A percentile compares a stretch with the other conserved stretches of the same genome.
These are phyloP conservation scores for Drosophila subobscura DNA, from an alignment of 1,140 invertebrate genomes.

Conservation along the genomic window DNA sequence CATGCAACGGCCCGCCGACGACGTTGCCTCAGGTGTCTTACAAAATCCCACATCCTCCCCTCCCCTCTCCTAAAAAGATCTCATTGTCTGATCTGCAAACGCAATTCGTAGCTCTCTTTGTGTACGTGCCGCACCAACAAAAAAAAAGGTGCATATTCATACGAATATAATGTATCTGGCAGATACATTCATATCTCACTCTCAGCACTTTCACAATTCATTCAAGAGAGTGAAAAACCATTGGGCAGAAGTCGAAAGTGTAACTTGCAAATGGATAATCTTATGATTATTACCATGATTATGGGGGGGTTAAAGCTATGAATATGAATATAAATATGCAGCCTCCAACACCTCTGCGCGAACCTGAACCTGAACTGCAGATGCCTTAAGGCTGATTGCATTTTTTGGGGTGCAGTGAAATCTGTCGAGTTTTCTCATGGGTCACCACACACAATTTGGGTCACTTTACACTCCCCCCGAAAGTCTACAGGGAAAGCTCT, in stretches of 20 bases:
- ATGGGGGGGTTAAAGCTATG: constrained; percentile 25
- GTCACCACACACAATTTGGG: constrained; percentile 13
- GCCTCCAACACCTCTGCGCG: constrained; percentile 14
- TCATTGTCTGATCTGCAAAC: constrained; percentile 52
- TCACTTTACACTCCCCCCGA: constrained; percentile 14
- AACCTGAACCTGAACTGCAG: constrained; percentile 24
- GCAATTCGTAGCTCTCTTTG: constrained; percentile 29
- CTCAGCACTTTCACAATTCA: constrained; percentile 63
- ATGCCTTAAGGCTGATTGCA: constrained; percentile 8
- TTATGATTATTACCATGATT: constrained; percentile 4
- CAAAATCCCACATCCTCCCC: constrained; percentile 36
- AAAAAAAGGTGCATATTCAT: constrained; percentile 49
- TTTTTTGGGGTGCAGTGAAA: constrained; percentile 14
- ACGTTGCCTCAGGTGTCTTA: constrained; percentile 67
- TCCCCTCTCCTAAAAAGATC: constrained; percentile 22
- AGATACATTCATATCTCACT: constrained; percentile 44
- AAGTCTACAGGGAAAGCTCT: background rate
- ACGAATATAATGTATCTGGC: constrained; percentile 38
- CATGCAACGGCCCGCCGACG: constrained; percentile 66
- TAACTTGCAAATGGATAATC: constrained; percentile 33
- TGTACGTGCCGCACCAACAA: constrained; percentile 35
- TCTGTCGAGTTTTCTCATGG: constrained; percentile 3
- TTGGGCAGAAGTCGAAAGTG: constrained; percentile 39
- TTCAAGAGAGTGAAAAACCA: constrained; percentile 52
- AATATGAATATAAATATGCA: too few relatives aligned